Base-by-base conservation (phyloP, 2,797 vertebrate genomes). In the Lagocephalus sceleratus region DNA sequence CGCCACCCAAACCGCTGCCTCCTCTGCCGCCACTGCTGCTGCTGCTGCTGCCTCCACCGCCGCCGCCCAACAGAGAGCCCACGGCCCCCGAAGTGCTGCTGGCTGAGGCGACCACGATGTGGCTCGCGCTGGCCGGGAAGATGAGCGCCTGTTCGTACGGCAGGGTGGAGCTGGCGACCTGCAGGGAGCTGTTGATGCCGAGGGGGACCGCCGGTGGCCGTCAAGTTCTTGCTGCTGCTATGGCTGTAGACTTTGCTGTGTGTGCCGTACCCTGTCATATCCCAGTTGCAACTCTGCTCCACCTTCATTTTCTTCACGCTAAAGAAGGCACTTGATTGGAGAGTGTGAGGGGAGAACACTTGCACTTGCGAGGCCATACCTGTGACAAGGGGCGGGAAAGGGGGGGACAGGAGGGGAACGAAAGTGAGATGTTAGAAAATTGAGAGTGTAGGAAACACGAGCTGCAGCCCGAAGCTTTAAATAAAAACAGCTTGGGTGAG, bases 291-390 rank as follows among this genome's bases (percentile, higher is more conserved):
- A 88, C 94, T 93, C 76, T 93, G 94, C 94, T 99, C 97, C 85
- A 98, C 94, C 94, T 99, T 99, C 88, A 96, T 92, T 91, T 97
- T 99, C 93, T 99, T 99, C 93, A 96, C 95, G 83, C 95, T 99
- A 97, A 96, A 98, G 95, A 97, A 98, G 94, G 97, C 94, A 95
- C 95, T 97, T 94, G 95, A 96, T 89, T 95, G 95, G 88, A 98
- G 94, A 91, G 93, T 92, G 91, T 93, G 96, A 87, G 95, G 94
- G 92, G 96, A 95, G 90, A 98, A 98, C 88, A 95, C 94, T 91
- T 97, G 95, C 93, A 98, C 94, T 93, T 96, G 94, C 89, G 96
- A 97, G 95, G 95, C 97, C 97, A 99, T 98, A 96, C 96, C 97
- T 98, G 89, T 75, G 66, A 66, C 43, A 62, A 51, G 65, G 63